Base-by-base conservation (phyloP, 1,140 invertebrate genomes). In the Samia ricini region DNA sequence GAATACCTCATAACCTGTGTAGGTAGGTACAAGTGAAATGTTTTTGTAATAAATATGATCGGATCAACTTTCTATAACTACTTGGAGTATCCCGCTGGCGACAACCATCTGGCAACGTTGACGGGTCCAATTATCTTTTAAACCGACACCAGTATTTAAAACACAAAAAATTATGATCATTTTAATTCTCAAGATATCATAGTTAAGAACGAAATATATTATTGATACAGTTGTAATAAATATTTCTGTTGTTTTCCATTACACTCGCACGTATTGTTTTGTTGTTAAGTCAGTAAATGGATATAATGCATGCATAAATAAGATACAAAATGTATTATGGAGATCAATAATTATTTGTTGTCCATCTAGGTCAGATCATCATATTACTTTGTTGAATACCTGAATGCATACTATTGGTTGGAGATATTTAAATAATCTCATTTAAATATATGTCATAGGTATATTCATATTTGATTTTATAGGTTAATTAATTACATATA, bases 31-130 rank as follows among this genome's bases (percentile, higher is more conserved):
- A n/a, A n/a, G n/a, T n/a, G n/a, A n/a, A n/a, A 65, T 68, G 56
- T 61, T 68, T 75, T 72, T 64, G 71, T 64, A 63, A 68, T 73
- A 74, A 81, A 84, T 82, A 79, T 75, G 60, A 76, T 68, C 68
- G 66, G 56, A 66, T 57, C 74, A 64, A 74, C 79, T 83, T 83
- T 81, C 74, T 74, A 77, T 68, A 50, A 56, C 63, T 64, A 49
- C 23, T 49, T 29, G 10, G n/a, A 29, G 26, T 10, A 29, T 29
- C 26, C 10, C 26, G 26, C 10, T 29, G 26, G 4, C 0, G 1
- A 29, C 10, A 10, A n/a, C n/a, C 10, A 29, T 29, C 6, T 29
- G 26, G 26, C 6, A 29, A 29, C 26, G 6, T 5, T 10, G 26
- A 29, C 26, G 6, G 6, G 26, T 29, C 10, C 26, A 29, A 29